Evolutionary conservation across 1,140 invertebrate genomes (phyloP), one percentile per base, ranked within the genome.

Genomic region (Cheumatopsyche charites): DNA sequence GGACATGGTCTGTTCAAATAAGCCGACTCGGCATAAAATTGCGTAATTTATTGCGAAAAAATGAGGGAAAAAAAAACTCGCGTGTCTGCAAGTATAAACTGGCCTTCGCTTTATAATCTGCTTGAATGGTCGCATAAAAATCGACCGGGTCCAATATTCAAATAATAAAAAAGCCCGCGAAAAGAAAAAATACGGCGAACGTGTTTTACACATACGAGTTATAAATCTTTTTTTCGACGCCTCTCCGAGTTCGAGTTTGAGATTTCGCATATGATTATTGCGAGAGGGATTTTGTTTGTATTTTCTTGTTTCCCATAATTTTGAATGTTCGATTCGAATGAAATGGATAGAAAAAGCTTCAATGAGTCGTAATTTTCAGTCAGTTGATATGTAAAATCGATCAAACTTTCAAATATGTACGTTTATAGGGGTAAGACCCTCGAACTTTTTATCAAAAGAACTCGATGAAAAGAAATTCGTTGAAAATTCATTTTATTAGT

Each of bases 51-150:
- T 52, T 52, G 47, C 47, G n/a, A n/a, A n/a, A n/a, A 52, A 13
- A 52, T 15, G n/a, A 17, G 15, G 47, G n/a, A 17, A 52, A 52
- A 36, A 47, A 52, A 52, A 11, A 15, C 47, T 19, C n/a, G 47
- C 29, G 47, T 52, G 47, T 52, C 7, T 15, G 47, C 9, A n/a
- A n/a, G 29, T 36, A 36, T 36, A 36, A 36, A 36, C 15, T 52
- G 47, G 47, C 47, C 47, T 52, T 52, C 47, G 47, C 15, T 52
- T 52, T 52, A 52, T 52, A 52, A 52, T 52, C 47, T 52, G 47
- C 47, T 52, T 52, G 47, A 52, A 52, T 52, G 47, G 47, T 52
- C 47, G 47, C 15, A 52, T 52, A 52, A 52, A 52, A 52, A 52
- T 52, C 47, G 47, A 52, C 47, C 47, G 15, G 9, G 1, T 15